A percentile compares a stretch with the other conserved stretches of the same genome.
These are phyloP conservation scores for Halictus rubicundus DNA, from an alignment of 1,140 invertebrate genomes.

Conservation along the genomic window DNA sequence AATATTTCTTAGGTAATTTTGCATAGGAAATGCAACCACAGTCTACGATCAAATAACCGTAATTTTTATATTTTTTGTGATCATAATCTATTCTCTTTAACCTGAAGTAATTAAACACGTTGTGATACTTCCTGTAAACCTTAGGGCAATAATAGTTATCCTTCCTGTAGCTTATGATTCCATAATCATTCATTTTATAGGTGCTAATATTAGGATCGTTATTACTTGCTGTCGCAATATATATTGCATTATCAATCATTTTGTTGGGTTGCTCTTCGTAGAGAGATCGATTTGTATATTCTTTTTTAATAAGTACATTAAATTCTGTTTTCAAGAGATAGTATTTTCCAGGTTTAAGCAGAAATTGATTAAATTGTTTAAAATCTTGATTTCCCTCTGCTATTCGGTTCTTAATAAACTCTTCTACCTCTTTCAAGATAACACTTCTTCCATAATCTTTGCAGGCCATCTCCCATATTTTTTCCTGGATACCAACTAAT, in stretches of 20 bases:
- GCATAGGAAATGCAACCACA: too few species aligned
- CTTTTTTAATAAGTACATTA: neutral
- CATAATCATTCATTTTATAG: slow-evolving; percentile 15
- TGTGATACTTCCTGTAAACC: neutral
- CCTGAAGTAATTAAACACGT: too few species aligned
- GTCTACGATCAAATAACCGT: too few species aligned
- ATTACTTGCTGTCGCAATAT: slow-evolving; percentile 7
- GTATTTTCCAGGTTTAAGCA: slow-evolving; percentile 10
- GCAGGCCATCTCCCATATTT: slow-evolving; percentile 13
- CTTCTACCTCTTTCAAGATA: too few species aligned
- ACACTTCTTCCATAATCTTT: slow-evolving; percentile 6
- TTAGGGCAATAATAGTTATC: neutral
- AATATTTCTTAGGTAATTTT: too few species aligned
- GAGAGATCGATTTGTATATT: slow-evolving; percentile 11
- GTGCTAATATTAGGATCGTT: neutral
- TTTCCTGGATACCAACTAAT: slow-evolving; percentile 15
- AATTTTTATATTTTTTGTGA: too few species aligned
- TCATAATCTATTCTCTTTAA: too few species aligned
- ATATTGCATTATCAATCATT: slow-evolving; percentile 11
- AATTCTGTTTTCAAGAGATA: slow-evolving; percentile 9
- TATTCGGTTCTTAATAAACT: too few species aligned
- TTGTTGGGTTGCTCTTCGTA: neutral
- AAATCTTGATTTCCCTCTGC: neutral
- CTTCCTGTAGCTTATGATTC: slow-evolving; percentile 3
- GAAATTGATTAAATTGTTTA: slow-evolving; percentile 12